Conservation (phyloP, 2,888 invertebrate genomes). For the Cephonodes hylas region DNA sequence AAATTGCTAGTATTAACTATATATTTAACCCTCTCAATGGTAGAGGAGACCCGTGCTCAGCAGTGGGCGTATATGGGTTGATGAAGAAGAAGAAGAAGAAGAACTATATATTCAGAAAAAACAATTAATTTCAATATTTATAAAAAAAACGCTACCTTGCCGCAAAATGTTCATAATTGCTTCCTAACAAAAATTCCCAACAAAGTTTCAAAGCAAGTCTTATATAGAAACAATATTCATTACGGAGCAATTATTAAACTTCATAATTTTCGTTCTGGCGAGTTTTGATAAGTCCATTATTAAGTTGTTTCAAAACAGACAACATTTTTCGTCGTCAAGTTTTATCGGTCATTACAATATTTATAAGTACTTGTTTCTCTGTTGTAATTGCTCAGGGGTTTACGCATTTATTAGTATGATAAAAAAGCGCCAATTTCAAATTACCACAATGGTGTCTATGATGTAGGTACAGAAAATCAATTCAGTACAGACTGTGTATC, state of each 20-base stretch:
- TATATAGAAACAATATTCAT: background rate
- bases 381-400: background rate
- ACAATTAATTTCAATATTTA: no score
- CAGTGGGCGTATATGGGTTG: no score
- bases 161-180: background rate
- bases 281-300: slow-evolving; percentile 19
- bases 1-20: no score
- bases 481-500: no score
- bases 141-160: background rate
- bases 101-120: background rate
- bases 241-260: background rate
- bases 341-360: slow-evolving; percentile 25
- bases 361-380: slow-evolving; percentile 21
- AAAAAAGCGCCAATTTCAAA: no score
- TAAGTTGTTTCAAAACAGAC: slow-evolving; percentile 14
- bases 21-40: no score
- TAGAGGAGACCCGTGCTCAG: no score
- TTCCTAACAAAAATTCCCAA: background rate
- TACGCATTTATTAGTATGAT: no score
- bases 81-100: no score
- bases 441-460: no score
- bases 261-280: background rate
- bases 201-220: background rate
- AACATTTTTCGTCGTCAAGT: slow-evolving; percentile 12
- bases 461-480: no score